phyloP scores from a whole-genome alignment of 1,140 invertebrate species.

The Drosophila neocordata region DNA sequence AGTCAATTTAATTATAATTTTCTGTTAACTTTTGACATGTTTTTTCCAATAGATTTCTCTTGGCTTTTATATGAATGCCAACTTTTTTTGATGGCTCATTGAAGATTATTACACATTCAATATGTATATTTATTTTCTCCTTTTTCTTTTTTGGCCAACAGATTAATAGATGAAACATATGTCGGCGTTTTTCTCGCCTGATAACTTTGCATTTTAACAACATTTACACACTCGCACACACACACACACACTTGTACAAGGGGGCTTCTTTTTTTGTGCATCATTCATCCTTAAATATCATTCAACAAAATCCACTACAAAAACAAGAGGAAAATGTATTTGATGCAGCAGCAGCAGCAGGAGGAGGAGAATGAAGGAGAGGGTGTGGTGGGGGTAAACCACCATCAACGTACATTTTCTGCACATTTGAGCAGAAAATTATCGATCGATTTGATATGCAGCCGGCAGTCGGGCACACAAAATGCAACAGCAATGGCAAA shows the following conservation, averaged over 20 bases:
- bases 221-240: neutral
- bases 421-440: slow-evolving; percentile 81
- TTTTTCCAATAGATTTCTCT: slow-evolving; percentile 10
- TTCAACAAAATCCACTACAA: slow-evolving; percentile 9
- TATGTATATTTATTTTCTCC: neutral
- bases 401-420: slow-evolving; percentile 72
- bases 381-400: neutral
- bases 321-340: neutral
- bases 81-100: slow-evolving; percentile 1
- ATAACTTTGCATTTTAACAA: neutral
- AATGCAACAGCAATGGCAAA: slow-evolving; percentile 67
- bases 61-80: slow-evolving; percentile 1
- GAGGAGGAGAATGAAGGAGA: neutral
- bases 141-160: neutral
- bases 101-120: neutral
- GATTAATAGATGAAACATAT: slow-evolving; percentile 6
- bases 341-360: neutral
- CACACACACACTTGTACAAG: no score
- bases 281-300: slow-evolving; percentile 4
- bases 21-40: neutral
- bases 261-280: neutral
- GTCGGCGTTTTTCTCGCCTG: neutral
- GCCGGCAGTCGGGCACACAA: slow-evolving; percentile 23
- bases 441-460: slow-evolving; percentile 79
- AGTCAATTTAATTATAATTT: no score